Conservation (phyloP, 1,140 invertebrate species). For the Chironomus striatipennis region DNA sequence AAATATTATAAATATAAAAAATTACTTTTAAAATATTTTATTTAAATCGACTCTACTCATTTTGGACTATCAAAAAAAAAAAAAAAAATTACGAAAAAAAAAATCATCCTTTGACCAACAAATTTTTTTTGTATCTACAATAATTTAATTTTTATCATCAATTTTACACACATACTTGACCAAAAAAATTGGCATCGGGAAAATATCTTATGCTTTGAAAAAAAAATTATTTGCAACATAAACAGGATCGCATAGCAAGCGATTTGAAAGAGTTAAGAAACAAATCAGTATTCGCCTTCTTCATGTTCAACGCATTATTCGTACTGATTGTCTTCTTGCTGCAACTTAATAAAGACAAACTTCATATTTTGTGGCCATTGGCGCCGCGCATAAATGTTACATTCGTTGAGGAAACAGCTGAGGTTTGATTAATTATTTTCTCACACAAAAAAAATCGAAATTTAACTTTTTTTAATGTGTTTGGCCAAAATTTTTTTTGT, state of each 20-base stretch:
- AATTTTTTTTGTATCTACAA: no score
- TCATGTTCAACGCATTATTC: slow-evolving; percentile 99
- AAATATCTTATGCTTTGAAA: no score
- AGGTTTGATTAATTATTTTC: slow-evolving; percentile 48
- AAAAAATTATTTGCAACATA: slow-evolving; percentile 13
- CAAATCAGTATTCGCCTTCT: slow-evolving; percentile 95
- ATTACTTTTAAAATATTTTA: background rate
- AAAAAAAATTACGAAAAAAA: background rate
- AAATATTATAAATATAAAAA: background rate
- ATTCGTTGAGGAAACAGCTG: slow-evolving; percentile 78
- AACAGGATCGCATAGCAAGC: slow-evolving; percentile 72
- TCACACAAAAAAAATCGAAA: background rate
- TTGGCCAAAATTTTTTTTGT: background rate
- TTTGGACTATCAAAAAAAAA: background rate
- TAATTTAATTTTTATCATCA: no score
- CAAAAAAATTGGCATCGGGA: slow-evolving; percentile 6
- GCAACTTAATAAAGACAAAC: slow-evolving; percentile 94
- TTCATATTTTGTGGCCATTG: slow-evolving; percentile 90
- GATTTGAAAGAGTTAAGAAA: slow-evolving; percentile 90
- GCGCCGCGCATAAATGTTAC: slow-evolving; percentile 92
- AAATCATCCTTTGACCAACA: background rate
- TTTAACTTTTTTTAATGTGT: background rate
- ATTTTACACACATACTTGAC: no score
- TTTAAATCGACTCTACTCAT: background rate
- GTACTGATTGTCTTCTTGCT: slow-evolving; percentile 96